These are phyloP conservation scores for Lacerta bilineata DNA, from an alignment of 2,797 vertebrate genomes.

Conservation along the genomic window DNA sequence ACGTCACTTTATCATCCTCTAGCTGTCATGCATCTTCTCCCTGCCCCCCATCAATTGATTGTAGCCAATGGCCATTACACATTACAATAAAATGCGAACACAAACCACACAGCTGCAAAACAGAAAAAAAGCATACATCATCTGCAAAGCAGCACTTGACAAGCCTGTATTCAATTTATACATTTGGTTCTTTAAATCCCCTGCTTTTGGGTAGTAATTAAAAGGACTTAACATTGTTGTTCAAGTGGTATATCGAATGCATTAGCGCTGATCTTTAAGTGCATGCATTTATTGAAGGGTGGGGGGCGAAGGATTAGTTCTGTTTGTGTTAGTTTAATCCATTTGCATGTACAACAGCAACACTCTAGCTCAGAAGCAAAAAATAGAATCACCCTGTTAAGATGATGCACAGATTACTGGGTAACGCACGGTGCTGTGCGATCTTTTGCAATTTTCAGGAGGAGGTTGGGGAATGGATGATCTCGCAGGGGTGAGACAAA, in stretches of 20 bases:
- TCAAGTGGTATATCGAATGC: neutral
- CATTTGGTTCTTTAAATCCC: neutral
- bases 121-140: neutral
- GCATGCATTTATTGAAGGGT: neutral
- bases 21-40: too few relatives aligned
- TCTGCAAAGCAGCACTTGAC: neutral
- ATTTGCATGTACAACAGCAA: slow-evolving; percentile 1
- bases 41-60: too few relatives aligned
- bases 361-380: slow-evolving; percentile 41
- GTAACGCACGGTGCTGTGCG: neutral
- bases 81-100: too few relatives aligned
- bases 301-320: slow-evolving; percentile 26
- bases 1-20: neutral
- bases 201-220: neutral
- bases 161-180: neutral
- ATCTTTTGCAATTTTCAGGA: slow-evolving; percentile 26
- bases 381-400: slow-evolving; percentile 45
- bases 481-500: neutral
- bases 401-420: accelerated
- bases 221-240: neutral
- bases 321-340: slow-evolving; percentile 16
- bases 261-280: neutral
- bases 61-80: too few relatives aligned
- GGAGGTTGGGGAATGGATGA: neutral
- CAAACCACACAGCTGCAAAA: too few relatives aligned